Percentiles rank a stretch among this genome's conserved stretches.
Evolutionary conservation across 2,113 vertebrate genomes (phyloP).

Genomic region (Bothrops jararaca): DNA sequence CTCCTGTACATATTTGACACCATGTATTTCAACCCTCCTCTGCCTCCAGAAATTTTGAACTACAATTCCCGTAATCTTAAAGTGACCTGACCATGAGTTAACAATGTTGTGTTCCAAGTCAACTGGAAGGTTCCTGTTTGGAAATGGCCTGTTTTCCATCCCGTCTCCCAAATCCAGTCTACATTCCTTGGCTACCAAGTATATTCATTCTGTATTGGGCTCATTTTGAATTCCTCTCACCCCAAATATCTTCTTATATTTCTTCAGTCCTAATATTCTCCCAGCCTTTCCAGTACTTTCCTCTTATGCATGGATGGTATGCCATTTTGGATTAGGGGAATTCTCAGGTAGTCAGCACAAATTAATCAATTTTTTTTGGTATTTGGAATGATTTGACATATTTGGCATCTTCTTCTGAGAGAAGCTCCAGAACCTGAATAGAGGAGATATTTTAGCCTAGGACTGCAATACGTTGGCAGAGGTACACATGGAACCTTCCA

Average conservation of each 20-base stretch:
- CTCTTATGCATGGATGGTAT: neutral
- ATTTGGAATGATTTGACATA: slow-evolving; percentile 36
- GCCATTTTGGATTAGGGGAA: neutral
- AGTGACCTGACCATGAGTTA: neutral
- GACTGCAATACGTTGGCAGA: slow-evolving; percentile 26
- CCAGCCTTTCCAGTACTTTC: neutral
- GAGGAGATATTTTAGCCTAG: slow-evolving; percentile 19
- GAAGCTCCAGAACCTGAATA: slow-evolving; percentile 35
- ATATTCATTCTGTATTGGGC: neutral
- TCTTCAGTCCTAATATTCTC: neutral
- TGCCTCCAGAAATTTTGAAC: neutral
- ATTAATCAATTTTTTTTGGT: slow-evolving; percentile 15
- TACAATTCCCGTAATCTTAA: neutral
- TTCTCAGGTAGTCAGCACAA: slow-evolving; percentile 7
- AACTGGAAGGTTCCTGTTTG: neutral
- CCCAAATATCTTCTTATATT: neutral
- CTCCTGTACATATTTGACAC: neutral
- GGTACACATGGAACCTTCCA: slow-evolving; percentile 40
- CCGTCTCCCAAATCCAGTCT: neutral
- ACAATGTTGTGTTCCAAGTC: neutral
- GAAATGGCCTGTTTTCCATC: neutral
- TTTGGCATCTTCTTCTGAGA: slow-evolving; percentile 14
- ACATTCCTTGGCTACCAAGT: neutral
- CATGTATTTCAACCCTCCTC: neutral
- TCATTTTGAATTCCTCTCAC: neutral